Conservation (phyloP, 2,888 invertebrate species). For the Cephus spinipes region DNA sequence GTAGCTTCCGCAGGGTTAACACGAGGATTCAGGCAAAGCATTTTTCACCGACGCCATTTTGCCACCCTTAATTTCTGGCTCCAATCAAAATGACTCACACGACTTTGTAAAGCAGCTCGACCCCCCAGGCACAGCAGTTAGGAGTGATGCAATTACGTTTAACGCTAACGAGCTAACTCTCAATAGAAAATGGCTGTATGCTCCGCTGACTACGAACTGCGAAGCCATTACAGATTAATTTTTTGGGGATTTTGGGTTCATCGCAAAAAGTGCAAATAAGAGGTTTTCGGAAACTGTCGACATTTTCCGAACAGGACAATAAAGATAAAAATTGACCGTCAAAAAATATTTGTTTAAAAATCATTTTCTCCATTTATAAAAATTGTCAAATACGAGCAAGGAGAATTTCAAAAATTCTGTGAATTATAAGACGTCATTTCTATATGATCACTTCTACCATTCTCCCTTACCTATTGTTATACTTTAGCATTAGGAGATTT, state of each 20-base stretch:
- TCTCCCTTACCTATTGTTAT: background rate
- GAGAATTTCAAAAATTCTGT: background rate
- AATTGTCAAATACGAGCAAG: background rate
- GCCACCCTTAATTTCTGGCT: slow-evolving; percentile 55
- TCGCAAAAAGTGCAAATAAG: slow-evolving; percentile 7
- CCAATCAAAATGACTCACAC: slow-evolving; percentile 64
- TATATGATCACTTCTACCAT: background rate
- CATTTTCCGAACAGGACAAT: background rate
- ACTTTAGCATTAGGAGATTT: slow-evolving; percentile 7
- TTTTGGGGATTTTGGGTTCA: slow-evolving; percentile 13
- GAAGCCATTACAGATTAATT: slow-evolving; percentile 53
- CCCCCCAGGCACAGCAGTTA: slow-evolving; percentile 47
- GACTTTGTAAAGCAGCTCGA: slow-evolving; percentile 44
- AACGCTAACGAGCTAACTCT: slow-evolving; percentile 66
- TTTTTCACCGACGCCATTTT: slow-evolving; percentile 48
- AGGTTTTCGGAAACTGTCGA: background rate
- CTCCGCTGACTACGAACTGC: slow-evolving; percentile 63
- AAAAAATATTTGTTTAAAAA: background rate
- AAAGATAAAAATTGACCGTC: background rate
- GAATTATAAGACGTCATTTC: background rate
- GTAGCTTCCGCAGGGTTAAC: background rate
- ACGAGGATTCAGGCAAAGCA: background rate
- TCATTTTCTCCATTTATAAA: background rate
- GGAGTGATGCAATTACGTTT: slow-evolving; percentile 64
- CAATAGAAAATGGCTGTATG: slow-evolving; percentile 66